Percentiles rank a stretch among this genome's conserved stretches.
phyloP scores from a whole-genome alignment of 1,140 invertebrate genomes.

The Steinernema khuongi region DNA sequence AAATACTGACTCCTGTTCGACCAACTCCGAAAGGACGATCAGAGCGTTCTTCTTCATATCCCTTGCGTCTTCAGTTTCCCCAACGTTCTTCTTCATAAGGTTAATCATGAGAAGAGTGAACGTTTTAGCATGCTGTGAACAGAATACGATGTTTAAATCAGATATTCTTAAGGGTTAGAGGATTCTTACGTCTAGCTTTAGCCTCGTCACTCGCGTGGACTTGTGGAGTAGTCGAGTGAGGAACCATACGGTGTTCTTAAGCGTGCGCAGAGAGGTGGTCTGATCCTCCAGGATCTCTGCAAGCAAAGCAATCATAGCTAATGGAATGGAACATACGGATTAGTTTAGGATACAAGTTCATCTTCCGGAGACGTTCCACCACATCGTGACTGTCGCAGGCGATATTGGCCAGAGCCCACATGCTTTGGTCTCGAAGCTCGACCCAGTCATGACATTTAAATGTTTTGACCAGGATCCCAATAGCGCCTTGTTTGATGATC shows the following conservation, averaged over 20 bases:
- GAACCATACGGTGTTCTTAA: slow-evolving; percentile 1
- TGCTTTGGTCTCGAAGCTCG: neutral
- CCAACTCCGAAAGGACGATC: neutral
- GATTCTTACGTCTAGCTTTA: too few relatives aligned
- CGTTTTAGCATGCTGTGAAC: neutral
- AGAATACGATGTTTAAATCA: too few relatives aligned
- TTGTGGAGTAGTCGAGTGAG: too few relatives aligned
- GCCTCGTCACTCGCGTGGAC: too few relatives aligned
- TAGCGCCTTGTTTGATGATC: neutral
- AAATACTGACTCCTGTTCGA: neutral
- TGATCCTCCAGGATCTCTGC: neutral
- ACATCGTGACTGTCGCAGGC: neutral
- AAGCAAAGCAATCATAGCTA: neutral
- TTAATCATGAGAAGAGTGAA: too few relatives aligned
- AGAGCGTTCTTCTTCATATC: neutral
- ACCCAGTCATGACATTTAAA: neutral
- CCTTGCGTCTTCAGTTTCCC: neutral
- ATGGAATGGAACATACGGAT: neutral
- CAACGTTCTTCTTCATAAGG: neutral
- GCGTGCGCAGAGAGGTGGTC: neutral
- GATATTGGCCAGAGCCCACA: neutral
- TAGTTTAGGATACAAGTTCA: neutral
- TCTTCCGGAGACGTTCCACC: neutral
- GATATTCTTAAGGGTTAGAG: too few relatives aligned
- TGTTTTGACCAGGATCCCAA: neutral